These are phyloP conservation scores for Apolygus lucorum DNA, from an alignment of 1,140 invertebrate species.

Conservation along the genomic window DNA sequence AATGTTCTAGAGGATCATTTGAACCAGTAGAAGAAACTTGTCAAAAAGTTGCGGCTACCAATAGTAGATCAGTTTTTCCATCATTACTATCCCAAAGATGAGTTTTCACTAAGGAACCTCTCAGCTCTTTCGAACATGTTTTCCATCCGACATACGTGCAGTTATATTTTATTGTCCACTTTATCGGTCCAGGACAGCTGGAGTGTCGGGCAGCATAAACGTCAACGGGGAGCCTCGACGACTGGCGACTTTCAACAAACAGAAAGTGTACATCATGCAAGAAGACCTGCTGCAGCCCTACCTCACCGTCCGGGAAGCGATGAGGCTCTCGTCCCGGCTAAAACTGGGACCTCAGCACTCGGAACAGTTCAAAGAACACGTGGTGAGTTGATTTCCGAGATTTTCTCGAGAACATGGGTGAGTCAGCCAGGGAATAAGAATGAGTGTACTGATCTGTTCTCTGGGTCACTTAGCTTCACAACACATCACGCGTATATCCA, in stretches of 20 bases:
- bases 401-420: no score
- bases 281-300: conserved; percentile 71
- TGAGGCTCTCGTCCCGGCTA: conserved; percentile 73
- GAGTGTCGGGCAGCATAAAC: conserved; percentile 53
- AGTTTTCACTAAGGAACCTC: background rate
- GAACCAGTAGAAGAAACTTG: background rate
- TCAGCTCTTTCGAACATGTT: background rate
- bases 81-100: background rate
- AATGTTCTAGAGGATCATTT: background rate
- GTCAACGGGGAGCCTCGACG: conserved; percentile 68
- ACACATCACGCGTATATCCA: no score
- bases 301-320: conserved; percentile 72
- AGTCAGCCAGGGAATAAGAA: no score
- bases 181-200: conserved; percentile 32
- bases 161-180: no score
- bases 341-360: conserved; percentile 55
- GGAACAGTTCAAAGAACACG: conserved; percentile 30
- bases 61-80: background rate
- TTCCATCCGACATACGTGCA: no score
- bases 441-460: no score
- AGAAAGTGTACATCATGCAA: conserved; percentile 86
- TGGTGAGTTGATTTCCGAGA: no score
- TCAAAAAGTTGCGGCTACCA: background rate
- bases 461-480: no score
- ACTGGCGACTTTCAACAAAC: conserved; percentile 56